These are phyloP conservation scores for Ambastaia sidthimunki DNA, from an alignment of 2,797 vertebrate genomes.

Conservation along the genomic window DNA sequence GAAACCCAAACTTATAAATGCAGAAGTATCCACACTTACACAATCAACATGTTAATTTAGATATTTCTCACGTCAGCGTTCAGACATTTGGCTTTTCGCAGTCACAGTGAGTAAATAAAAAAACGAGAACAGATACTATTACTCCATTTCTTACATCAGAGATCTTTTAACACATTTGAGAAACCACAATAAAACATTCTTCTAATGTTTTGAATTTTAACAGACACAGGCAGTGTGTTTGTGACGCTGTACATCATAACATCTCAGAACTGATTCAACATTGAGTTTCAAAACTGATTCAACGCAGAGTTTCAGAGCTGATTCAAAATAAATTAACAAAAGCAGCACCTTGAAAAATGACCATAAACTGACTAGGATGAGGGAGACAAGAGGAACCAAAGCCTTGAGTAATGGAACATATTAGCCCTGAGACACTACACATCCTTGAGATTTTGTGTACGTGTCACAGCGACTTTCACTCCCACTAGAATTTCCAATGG, in stretches of 20 bases:
- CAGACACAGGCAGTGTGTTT: neutral
- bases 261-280: no score
- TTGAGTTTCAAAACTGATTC: no score
- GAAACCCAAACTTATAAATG: neutral
- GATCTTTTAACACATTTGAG: no score
- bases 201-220: neutral
- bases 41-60: neutral
- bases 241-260: neutral
- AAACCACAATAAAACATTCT: no score
- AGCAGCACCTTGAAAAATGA: conserved; percentile 41
- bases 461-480: conserved; percentile 27
- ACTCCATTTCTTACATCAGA: no score
- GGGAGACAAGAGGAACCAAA: conserved; percentile 3
- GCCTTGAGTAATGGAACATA: conserved; percentile 57
- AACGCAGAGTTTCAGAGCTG: no score
- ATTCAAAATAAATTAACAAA: conserved; percentile 15
- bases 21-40: no score
- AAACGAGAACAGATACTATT: no score
- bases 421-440: conserved; percentile 12
- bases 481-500: conserved; percentile 23
- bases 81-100: neutral
- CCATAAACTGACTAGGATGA: conserved; percentile 28
- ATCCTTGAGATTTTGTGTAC: conserved; percentile 41
- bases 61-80: neutral
- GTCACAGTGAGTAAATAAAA: no score